A percentile compares a stretch with the other conserved stretches of the same genome.
phyloP scores from a whole-genome alignment of 2,888 invertebrate species.

The Erpobdella octoculata region DNA sequence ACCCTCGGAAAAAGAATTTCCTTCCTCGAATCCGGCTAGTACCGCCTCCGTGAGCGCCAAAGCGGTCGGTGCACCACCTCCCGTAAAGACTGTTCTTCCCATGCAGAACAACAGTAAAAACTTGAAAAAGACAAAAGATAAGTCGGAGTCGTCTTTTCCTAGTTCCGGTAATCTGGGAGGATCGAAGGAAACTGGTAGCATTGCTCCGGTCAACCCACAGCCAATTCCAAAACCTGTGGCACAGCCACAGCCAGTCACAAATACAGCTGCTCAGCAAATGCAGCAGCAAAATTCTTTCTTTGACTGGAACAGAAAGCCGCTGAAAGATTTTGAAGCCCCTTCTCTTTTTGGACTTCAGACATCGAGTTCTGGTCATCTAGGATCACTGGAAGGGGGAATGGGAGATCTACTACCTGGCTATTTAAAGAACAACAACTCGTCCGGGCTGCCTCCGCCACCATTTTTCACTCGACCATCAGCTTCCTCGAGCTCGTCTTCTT shows the following conservation, averaged over 20 bases:
- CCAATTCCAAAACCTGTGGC: neutral
- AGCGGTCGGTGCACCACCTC: neutral
- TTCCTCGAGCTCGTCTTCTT: neutral
- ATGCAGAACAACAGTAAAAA: conserved; percentile 11
- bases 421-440: neutral
- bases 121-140: neutral
- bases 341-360: neutral
- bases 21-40: neutral
- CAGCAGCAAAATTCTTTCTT: neutral
- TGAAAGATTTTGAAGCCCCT: neutral
- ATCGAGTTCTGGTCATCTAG: neutral
- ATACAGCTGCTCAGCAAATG: neutral
- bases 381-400: neutral
- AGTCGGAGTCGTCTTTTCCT: neutral
- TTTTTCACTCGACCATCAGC: neutral
- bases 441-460: neutral
- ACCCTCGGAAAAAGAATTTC: neutral
- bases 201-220: neutral
- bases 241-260: neutral
- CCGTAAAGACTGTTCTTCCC: neutral
- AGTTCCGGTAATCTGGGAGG: neutral
- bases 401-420: neutral
- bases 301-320: conserved; percentile 15
- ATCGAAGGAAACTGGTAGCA: neutral
- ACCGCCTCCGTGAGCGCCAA: neutral